Base-by-base conservation (phyloP, 2,888 invertebrate genomes). In the Scelioninae gen. 1 region DNA sequence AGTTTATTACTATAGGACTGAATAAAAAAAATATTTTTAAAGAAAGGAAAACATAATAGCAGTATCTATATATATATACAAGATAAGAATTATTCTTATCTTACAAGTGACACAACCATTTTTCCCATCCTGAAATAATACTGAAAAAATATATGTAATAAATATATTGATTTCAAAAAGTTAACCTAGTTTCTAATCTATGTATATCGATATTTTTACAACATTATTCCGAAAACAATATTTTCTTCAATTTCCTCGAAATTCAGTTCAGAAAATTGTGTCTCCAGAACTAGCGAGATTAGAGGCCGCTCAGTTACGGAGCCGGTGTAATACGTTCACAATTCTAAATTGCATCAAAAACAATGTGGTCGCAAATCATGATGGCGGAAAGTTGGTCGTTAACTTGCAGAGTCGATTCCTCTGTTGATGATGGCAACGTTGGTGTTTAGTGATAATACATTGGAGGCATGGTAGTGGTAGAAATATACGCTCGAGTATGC, bases 401-500 rank as follows among this genome's bases (percentile, higher is more conserved):
- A 82, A 74, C 79, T 83, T 69, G 84, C 47, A 62, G 84, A 83
- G 84, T 80, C 83, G 85, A 85, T 84, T 77, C 79, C 83, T 80
- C 83, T 78, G 86, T 71, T 81, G 85, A 82, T 83, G 85, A 82
- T 84, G 84, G 85, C 79, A 85, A 85, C 84, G 85, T 85, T 83
- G 83, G 85, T 86, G 86, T 88, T 88, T 88, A 88, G 87, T 87
- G 88, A 89, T 89, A 89, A 88, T 88, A 86, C 83, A 86, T 87
- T 85, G 74, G 82, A 71, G 58, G 74, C 79, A 82, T 87, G 88
- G 88, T 87, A 87, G 88, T 88, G 89, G 89, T 87, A 87, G 87
- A 88, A 88, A 87, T 86, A 88, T 85, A 86, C 85, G 72, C 75
- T 77, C 87, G 87, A 85, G 86, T 88, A 85, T 88, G 86, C 90